A percentile compares a stretch with the other conserved stretches of the same genome.
These are phyloP conservation scores for Acropora yongei DNA, from an alignment of 64 coral and sea anemone species.

Conservation along the genomic window DNA sequence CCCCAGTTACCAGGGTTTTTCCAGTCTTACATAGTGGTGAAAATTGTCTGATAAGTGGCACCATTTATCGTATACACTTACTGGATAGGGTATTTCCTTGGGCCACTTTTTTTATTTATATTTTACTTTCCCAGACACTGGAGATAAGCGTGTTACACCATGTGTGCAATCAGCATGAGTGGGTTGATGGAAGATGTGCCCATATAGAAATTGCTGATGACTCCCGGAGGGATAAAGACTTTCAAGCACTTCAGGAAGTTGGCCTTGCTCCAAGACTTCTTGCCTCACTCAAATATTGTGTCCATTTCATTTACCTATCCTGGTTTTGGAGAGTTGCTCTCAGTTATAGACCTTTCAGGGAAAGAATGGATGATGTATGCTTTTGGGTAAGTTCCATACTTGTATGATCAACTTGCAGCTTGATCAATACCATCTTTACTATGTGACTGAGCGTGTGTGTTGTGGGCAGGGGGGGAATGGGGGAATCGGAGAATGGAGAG, in stretches of 20 bases:
- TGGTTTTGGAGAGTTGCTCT: neutral
- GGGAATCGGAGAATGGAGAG: too few relatives aligned
- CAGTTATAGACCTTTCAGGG: neutral
- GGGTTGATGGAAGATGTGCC: constrained; percentile 16
- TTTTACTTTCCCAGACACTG: constrained; percentile 1
- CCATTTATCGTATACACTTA: neutral
- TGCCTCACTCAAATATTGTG: constrained; percentile 57
- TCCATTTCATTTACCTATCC: constrained; percentile 24
- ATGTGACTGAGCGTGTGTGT: too few relatives aligned
- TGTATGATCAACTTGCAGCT: neutral
- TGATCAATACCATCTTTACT: too few relatives aligned
- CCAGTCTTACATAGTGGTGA: neutral
- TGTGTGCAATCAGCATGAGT: constrained; percentile 29
- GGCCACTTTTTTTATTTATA: neutral
- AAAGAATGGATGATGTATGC: neutral
- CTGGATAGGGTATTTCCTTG: neutral
- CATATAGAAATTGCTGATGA: constrained; percentile 10
- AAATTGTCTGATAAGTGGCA: neutral
- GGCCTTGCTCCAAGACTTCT: constrained; percentile 36
- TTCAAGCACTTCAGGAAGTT: constrained; percentile 55
- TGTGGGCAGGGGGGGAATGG: too few relatives aligned
- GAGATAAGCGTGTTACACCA: constrained; percentile 24
- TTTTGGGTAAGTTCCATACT: constrained; percentile 31
- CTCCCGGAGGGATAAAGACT: constrained; percentile 51
- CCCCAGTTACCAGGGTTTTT: too few relatives aligned